phyloP scores from a whole-genome alignment of 2,888 invertebrate species.

The Drosophila cracens region DNA sequence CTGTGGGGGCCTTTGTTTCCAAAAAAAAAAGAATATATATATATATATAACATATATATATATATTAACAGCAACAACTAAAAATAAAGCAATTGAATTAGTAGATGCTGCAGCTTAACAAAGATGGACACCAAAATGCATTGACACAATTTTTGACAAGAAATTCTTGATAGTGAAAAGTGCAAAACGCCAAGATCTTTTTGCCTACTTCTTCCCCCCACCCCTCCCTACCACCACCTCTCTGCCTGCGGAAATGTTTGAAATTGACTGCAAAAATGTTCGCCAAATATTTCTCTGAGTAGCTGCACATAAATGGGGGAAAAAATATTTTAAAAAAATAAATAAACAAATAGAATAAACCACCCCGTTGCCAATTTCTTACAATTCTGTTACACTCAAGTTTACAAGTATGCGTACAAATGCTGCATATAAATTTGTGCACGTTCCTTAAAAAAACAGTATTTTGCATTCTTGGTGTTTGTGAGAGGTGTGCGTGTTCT shows the following conservation, averaged over 20 bases:
- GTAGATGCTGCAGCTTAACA: slow-evolving; percentile 10
- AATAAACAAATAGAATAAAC: slow-evolving; percentile 4
- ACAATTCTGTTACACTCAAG: slow-evolving; percentile 5
- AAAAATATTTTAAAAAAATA: not conserved
- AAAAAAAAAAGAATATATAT: slow-evolving; percentile 22
- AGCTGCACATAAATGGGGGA: not conserved
- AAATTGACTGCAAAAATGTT: slow-evolving; percentile 54
- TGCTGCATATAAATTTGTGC: slow-evolving; percentile 8
- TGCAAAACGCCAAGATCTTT: slow-evolving; percentile 11
- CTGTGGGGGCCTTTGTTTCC: slow-evolving; percentile 51
- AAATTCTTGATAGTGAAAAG: slow-evolving; percentile 18
- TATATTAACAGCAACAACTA: slow-evolving; percentile 41
- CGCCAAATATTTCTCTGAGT: slow-evolving; percentile 55
- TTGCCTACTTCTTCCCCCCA: not conserved
- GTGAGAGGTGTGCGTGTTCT: slow-evolving; percentile 32
- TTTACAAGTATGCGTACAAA: slow-evolving; percentile 6
- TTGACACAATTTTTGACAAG: slow-evolving; percentile 27
- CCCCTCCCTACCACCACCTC: not conserved
- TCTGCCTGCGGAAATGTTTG: slow-evolving; percentile 13
- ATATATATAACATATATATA: slow-evolving; percentile 4
- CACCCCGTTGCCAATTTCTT: slow-evolving; percentile 6
- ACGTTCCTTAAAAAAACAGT: slow-evolving; percentile 7
- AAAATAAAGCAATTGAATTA: slow-evolving; percentile 44
- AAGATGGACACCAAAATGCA: slow-evolving; percentile 28
- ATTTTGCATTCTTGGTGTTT: slow-evolving; percentile 2